Conservation (phyloP, 37 sponge, comb jelly and placozoan genomes). For the Theonella swinhoei region DNA sequence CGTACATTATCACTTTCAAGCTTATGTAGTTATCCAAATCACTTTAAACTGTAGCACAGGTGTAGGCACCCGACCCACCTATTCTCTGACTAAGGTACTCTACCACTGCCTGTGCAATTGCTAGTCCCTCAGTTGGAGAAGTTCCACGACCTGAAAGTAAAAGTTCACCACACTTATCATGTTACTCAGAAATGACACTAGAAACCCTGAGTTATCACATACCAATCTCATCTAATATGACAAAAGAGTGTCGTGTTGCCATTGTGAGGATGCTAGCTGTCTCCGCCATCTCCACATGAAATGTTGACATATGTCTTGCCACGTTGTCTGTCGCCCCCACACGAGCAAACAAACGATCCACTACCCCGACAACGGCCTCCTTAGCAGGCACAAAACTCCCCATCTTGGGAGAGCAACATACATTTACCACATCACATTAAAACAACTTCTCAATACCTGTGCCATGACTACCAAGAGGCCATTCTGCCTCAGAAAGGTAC, state of each 20-base stretch:
- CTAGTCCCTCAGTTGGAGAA: slow-evolving; percentile 70
- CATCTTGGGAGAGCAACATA: slow-evolving; percentile 45
- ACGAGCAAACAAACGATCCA: slow-evolving; percentile 86
- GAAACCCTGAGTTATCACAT: neutral
- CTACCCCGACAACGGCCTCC: slow-evolving; percentile 67
- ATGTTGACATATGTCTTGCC: slow-evolving; percentile 85
- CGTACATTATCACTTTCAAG: no score
- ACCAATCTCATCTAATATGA: slow-evolving; percentile 92
- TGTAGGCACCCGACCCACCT: slow-evolving; percentile 27
- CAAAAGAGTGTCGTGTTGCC: slow-evolving; percentile 74
- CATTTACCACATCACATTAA: neutral
- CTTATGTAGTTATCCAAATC: no score
- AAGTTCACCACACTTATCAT: neutral
- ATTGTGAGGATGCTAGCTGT: slow-evolving; percentile 77
- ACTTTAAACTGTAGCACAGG: no score
- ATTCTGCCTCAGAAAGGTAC: slow-evolving; percentile 92
- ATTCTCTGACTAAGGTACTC: slow-evolving; percentile 67
- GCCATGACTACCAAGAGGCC: slow-evolving; percentile 75
- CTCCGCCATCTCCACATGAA: slow-evolving; percentile 88
- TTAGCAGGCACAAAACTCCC: slow-evolving; percentile 89
- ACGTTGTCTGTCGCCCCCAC: slow-evolving; percentile 90
- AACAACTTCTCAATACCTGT: slow-evolving; percentile 56
- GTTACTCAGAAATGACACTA: neutral
- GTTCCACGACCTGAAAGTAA: slow-evolving; percentile 80
- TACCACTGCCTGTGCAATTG: slow-evolving; percentile 75